Conservation (phyloP, 2,888 invertebrate species). For the Chloroclystis v-ata region DNA sequence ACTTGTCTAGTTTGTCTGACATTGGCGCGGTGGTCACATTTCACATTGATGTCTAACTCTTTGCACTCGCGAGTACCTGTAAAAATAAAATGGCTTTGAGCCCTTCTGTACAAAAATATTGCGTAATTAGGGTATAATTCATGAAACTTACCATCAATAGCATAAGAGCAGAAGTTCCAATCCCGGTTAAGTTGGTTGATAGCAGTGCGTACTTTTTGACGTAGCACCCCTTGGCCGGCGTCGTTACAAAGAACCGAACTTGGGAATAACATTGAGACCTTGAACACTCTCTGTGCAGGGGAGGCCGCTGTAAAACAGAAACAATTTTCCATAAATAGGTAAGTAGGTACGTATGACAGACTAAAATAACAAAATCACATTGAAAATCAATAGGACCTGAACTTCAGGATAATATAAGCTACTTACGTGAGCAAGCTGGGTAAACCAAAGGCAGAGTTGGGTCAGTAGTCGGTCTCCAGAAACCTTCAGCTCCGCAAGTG, state of each 20-base stretch:
- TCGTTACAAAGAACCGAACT: constrained; percentile 97
- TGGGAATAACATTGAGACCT: constrained; percentile 95
- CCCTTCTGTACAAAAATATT: too few relatives aligned
- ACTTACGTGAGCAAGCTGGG: constrained; percentile 93
- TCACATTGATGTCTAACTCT: constrained; percentile 92
- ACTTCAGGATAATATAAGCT: not conserved
- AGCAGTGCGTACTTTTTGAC: constrained; percentile 92
- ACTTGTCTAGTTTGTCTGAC: constrained; percentile 82
- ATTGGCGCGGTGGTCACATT: constrained; percentile 89
- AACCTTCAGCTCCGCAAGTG: constrained; percentile 98
- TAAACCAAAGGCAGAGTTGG: constrained; percentile 90
- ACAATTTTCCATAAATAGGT: constrained; percentile 1
- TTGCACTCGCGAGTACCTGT: constrained; percentile 89
- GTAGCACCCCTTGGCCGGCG: constrained; percentile 94
- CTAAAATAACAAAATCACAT: not conserved
- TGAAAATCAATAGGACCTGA: too few relatives aligned
- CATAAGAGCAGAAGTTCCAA: constrained; percentile 97
- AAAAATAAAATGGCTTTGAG: constrained; percentile 9
- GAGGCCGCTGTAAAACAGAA: constrained; percentile 81
- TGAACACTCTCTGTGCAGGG: constrained; percentile 96
- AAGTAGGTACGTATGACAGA: not conserved
- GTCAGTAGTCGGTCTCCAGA: constrained; percentile 94
- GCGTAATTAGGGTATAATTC: too few relatives aligned
- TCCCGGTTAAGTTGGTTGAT: constrained; percentile 94
- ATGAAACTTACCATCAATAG: constrained; percentile 83